These are phyloP conservation scores for Pseudococcus longispinus DNA, from an alignment of 2,888 invertebrate genomes.

Conservation along the genomic window DNA sequence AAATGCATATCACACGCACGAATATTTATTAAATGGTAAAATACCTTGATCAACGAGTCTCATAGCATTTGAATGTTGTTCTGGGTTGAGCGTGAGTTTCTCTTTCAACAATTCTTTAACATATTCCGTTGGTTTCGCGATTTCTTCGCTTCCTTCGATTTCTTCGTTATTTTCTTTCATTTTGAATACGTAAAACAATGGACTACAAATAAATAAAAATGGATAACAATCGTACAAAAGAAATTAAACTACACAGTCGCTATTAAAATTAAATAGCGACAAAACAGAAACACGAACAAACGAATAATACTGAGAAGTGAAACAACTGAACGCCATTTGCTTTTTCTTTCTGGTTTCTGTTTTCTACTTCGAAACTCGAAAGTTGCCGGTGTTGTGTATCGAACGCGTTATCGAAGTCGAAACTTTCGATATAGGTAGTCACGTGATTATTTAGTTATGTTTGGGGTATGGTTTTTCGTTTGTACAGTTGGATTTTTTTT, in stretches of 20 bases:
- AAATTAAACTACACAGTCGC: background rate
- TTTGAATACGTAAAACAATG: background rate
- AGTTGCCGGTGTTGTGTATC: background rate
- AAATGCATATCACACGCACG: background rate
- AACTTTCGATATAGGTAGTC: no score
- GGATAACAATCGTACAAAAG: background rate
- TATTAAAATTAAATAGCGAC: background rate
- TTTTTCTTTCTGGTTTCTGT: background rate
- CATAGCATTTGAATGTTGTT: constrained; percentile 60
- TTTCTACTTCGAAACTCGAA: background rate
- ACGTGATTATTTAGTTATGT: no score
- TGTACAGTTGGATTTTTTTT: no score
- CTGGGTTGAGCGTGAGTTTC: constrained; percentile 59
- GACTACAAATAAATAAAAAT: background rate
- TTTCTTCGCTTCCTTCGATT: constrained; percentile 33
- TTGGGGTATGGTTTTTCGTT: no score
- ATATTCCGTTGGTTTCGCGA: constrained; percentile 59
- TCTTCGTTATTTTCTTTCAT: constrained; percentile 52
- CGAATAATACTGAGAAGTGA: background rate
- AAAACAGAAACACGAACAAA: background rate
- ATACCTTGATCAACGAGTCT: constrained; percentile 59
- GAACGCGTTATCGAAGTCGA: no score
- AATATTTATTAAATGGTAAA: background rate
- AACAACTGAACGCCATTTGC: constrained; percentile 13
- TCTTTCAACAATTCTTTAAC: constrained; percentile 60